These are phyloP conservation scores for Smutsia gigantea DNA, from an alignment of 2,797 vertebrate species.

Conservation along the genomic window DNA sequence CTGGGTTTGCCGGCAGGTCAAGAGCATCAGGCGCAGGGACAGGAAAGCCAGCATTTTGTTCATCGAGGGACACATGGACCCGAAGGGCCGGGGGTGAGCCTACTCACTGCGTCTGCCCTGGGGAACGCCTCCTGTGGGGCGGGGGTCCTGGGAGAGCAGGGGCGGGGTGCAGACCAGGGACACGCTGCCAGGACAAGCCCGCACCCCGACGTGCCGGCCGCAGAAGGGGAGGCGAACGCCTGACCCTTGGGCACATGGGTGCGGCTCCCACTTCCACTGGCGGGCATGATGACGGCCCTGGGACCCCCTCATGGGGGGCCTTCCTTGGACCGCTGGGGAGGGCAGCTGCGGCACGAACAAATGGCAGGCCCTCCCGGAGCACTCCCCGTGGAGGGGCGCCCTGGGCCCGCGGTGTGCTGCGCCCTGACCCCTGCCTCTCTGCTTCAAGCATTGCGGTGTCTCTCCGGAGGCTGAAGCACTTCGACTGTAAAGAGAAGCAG, in stretches of 20 bases:
- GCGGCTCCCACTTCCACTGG: too few species aligned
- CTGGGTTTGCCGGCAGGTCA: slow-evolving; percentile 88
- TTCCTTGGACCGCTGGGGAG: neutral
- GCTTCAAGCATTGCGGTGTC: slow-evolving; percentile 88
- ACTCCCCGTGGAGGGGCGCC: too few species aligned
- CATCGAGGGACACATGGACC: slow-evolving; percentile 86
- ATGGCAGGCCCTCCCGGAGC: too few species aligned
- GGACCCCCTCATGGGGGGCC: neutral
- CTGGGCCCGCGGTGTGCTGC: too few species aligned
- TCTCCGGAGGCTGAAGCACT: slow-evolving; percentile 91
- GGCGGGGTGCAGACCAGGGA: too few species aligned
- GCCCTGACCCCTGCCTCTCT: neutral
- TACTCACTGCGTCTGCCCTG: fast-evolving
- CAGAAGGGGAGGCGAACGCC: too few species aligned
- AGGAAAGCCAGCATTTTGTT: slow-evolving; percentile 92
- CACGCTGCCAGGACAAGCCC: too few species aligned
- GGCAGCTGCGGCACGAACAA: too few species aligned
- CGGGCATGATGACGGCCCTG: too few species aligned
- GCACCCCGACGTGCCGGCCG: too few species aligned
- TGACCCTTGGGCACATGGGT: too few species aligned
- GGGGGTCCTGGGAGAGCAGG: fast-evolving
- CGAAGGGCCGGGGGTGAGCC: slow-evolving; percentile 81
- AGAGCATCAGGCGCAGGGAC: slow-evolving; percentile 88
- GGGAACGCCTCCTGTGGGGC: neutral
- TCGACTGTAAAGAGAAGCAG: slow-evolving; percentile 92